Conservation (phyloP, 2,797 vertebrate species). For the Thamnophis elegans region DNA sequence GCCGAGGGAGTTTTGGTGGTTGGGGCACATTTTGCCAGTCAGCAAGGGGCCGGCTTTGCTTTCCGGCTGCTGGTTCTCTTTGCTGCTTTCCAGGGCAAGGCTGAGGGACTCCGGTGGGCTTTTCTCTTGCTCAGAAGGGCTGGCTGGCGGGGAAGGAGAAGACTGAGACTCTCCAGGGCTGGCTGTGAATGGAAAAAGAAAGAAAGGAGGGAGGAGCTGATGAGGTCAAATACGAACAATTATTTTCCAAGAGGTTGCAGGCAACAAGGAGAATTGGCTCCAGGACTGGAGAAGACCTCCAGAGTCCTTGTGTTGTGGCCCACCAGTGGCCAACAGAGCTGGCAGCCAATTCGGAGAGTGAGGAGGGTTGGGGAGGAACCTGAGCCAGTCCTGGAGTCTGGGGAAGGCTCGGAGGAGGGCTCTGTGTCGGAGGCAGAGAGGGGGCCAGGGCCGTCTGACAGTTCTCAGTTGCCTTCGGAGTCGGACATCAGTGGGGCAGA, state of each 20-base stretch:
- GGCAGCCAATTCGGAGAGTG: too few species aligned
- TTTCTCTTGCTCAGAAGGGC: constrained; percentile 81
- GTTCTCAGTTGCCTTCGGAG: too few species aligned
- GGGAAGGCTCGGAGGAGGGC: too few species aligned
- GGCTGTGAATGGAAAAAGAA: constrained; percentile 55
- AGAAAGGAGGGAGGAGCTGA: neutral
- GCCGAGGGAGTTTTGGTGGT: constrained; percentile 79
- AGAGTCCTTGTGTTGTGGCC: neutral
- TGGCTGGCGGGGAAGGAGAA: constrained; percentile 86
- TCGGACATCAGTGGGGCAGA: too few species aligned
- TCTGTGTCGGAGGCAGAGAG: too few species aligned
- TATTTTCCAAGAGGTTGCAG: neutral
- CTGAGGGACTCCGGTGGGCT: constrained; percentile 83
- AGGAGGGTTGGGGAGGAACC: too few species aligned
- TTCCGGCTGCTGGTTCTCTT: constrained; percentile 95
- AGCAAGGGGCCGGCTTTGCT: constrained; percentile 67
- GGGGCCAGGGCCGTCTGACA: too few species aligned
- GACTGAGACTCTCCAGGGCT: constrained; percentile 82
- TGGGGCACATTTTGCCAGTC: constrained; percentile 75
- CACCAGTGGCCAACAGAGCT: too few species aligned
- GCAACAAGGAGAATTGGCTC: neutral
- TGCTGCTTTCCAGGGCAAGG: constrained; percentile 90
- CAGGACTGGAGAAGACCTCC: neutral
- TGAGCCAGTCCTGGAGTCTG: too few species aligned
- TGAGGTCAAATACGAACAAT: too few species aligned